Evolutionary conservation across 2,113 vertebrate species (phyloP).

Genomic region (Leucosticte australis): DNA sequence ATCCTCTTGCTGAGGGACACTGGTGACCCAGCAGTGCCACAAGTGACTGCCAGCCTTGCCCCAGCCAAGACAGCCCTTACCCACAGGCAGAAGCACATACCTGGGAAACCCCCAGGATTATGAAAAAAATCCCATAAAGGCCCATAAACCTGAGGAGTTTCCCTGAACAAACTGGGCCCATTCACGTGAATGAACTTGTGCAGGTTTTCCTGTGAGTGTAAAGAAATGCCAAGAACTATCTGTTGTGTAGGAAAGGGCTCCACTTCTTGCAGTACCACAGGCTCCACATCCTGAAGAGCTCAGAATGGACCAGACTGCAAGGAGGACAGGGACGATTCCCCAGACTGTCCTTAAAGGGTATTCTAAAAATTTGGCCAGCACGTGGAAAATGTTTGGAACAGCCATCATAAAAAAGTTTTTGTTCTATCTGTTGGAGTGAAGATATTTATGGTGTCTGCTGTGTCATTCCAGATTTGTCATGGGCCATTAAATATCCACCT

Average conservation of each 20-base stretch:
- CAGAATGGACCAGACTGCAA: neutral
- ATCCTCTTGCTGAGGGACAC: neutral
- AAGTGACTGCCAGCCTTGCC: neutral
- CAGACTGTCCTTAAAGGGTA: neutral
- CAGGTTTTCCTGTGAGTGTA: neutral
- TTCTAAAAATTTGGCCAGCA: constrained; percentile 60
- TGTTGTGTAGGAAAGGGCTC: neutral
- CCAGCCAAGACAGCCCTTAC: neutral
- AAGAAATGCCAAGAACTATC: neutral
- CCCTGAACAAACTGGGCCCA: neutral
- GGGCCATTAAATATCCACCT: constrained; percentile 73
- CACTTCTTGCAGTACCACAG: accelerated
- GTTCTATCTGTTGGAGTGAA: constrained; percentile 55
- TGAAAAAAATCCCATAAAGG: accelerated
- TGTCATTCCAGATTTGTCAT: constrained; percentile 67
- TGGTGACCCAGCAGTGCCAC: neutral
- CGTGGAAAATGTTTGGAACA: constrained; percentile 36
- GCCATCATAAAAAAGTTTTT: constrained; percentile 59
- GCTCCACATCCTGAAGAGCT: neutral
- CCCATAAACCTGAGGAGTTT: neutral
- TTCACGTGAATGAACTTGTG: neutral
- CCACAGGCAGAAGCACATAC: neutral
- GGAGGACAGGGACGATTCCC: neutral
- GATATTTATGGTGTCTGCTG: constrained; percentile 67
- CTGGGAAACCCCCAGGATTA: neutral